These are phyloP conservation scores for Watsonalla cultraria DNA, from an alignment of 2,888 invertebrate genomes.

Conservation along the genomic window DNA sequence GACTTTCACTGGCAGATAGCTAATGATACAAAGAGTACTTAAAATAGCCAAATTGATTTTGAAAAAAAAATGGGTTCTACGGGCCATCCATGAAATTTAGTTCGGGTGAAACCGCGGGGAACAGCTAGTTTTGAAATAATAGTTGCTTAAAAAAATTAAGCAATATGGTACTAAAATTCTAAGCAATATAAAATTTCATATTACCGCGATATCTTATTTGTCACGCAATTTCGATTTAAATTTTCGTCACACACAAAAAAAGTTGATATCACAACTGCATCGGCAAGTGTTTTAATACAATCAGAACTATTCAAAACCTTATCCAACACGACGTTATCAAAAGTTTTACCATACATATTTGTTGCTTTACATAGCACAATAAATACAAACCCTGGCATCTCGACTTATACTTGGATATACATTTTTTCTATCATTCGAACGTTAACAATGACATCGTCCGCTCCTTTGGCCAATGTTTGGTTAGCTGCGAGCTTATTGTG, in stretches of 20 bases:
- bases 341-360: slow-evolving; percentile 53
- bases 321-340: slow-evolving; percentile 23
- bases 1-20: too few species aligned
- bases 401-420: slow-evolving; percentile 33
- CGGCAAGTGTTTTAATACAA: not conserved
- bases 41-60: too few species aligned
- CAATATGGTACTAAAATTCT: too few species aligned
- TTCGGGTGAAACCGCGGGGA: too few species aligned
- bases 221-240: not conserved
- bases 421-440: slow-evolving; percentile 39
- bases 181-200: too few species aligned
- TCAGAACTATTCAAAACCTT: slow-evolving; percentile 17
- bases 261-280: not conserved
- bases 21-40: too few species aligned
- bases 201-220: too few species aligned
- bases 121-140: too few species aligned
- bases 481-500: slow-evolving; percentile 80
- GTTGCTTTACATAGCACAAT: slow-evolving; percentile 56
- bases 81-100: too few species aligned
- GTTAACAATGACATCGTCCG: slow-evolving; percentile 65
- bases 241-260: too few species aligned
- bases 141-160: too few species aligned
- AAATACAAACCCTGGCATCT: slow-evolving; percentile 48
- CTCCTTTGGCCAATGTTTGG: slow-evolving; percentile 83
- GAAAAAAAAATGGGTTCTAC: too few species aligned